Evolutionary conservation across 2,797 vertebrate species (phyloP).

Genomic region (Poeciliopsis infans): DNA sequence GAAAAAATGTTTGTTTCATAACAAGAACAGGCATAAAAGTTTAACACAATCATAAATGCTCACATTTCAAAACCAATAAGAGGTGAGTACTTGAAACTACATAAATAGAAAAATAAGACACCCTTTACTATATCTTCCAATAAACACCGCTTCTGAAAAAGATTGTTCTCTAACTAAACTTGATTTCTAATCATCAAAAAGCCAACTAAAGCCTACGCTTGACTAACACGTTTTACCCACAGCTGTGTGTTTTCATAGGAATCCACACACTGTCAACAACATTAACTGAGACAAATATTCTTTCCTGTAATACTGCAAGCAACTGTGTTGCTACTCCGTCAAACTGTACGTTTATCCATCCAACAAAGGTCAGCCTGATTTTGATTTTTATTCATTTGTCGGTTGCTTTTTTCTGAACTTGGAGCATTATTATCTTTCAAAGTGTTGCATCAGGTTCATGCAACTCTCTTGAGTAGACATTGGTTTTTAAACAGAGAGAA

Average conservation of each 20-base stretch:
- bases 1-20: not conserved
- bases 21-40: not conserved
- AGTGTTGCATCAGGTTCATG: slow-evolving; percentile 74
- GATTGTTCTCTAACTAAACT: not conserved
- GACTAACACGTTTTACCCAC: not conserved
- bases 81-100: not conserved
- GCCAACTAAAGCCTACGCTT: not conserved
- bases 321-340: slow-evolving; percentile 20
- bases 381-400: slow-evolving; percentile 65
- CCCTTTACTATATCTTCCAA: not conserved
- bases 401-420: slow-evolving; percentile 61
- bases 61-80: not conserved
- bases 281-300: not conserved
- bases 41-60: not conserved
- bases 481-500: slow-evolving; percentile 73
- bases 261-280: not conserved
- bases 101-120: not conserved
- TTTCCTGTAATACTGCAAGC: not conserved
- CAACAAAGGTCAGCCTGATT: slow-evolving; percentile 53
- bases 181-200: not conserved
- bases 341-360: slow-evolving; percentile 38
- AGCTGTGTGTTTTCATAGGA: not conserved
- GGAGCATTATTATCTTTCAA: slow-evolving; percentile 72
- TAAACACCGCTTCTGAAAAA: not conserved
- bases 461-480: slow-evolving; percentile 61